A percentile compares a stretch with the other conserved stretches of the same genome.
These are phyloP conservation scores for Rhyacichthys aspro DNA, from an alignment of 2,797 vertebrate genomes.

Conservation along the genomic window DNA sequence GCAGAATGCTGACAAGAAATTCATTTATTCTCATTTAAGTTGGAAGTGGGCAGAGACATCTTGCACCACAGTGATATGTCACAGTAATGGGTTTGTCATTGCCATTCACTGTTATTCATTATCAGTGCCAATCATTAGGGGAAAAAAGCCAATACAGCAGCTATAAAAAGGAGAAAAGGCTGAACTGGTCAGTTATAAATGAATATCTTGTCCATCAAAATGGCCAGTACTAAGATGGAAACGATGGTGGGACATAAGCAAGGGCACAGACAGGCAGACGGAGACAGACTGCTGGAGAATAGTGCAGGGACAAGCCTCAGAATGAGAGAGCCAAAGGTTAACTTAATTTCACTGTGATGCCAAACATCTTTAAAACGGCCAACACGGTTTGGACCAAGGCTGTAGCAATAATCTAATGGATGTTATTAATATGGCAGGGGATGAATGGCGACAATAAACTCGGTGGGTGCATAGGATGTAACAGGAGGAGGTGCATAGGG, in stretches of 20 bases:
- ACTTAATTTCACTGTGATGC: slow-evolving; percentile 49
- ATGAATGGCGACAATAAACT: slow-evolving; percentile 21
- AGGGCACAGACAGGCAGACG: slow-evolving; percentile 50
- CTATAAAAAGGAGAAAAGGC: slow-evolving; percentile 5
- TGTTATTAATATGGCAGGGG: slow-evolving; percentile 19
- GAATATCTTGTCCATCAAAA: not conserved
- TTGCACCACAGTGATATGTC: slow-evolving; percentile 8
- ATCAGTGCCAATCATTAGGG: slow-evolving; percentile 7
- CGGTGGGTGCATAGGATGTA: slow-evolving; percentile 1
- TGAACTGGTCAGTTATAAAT: slow-evolving; percentile 2
- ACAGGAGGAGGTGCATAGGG: no score
- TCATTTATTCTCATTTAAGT: slow-evolving; percentile 23
- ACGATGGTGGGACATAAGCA: slow-evolving; percentile 26
- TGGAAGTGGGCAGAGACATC: slow-evolving; percentile 1
- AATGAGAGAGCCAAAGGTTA: slow-evolving; percentile 50
- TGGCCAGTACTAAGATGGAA: slow-evolving; percentile 22
- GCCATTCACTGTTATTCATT: slow-evolving; percentile 23
- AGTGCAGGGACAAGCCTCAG: slow-evolving; percentile 1
- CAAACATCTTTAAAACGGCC: slow-evolving; percentile 45
- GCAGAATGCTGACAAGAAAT: not conserved
- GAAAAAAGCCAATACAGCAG: slow-evolving; percentile 2
- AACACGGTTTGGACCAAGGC: slow-evolving; percentile 23
- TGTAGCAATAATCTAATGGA: slow-evolving; percentile 57
- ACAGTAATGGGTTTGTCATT: slow-evolving; percentile 15
- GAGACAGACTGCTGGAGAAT: slow-evolving; percentile 35